A percentile compares a stretch with the other conserved stretches of the same genome.
Evolutionary conservation across 2,113 vertebrate genomes (phyloP).

Genomic region (Macroglossus sobrinus): DNA sequence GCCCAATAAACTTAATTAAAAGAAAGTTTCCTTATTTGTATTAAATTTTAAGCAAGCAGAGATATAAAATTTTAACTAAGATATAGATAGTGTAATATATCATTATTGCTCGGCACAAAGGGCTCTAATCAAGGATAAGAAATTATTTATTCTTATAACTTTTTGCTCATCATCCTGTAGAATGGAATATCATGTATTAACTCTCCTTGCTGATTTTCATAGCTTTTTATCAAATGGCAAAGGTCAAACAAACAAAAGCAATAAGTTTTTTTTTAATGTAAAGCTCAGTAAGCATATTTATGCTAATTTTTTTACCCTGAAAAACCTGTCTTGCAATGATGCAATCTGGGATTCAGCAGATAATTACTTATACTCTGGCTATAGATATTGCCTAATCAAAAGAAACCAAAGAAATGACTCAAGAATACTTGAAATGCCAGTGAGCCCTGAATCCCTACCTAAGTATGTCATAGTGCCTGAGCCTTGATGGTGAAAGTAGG

Average conservation of each 20-base stretch:
- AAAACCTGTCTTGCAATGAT: constrained; percentile 24
- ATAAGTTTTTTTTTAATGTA: not conserved
- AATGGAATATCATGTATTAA: not conserved
- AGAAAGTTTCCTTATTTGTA: not conserved
- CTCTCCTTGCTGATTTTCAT: not conserved
- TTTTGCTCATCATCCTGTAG: not conserved
- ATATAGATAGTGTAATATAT: not conserved
- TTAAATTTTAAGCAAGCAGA: not conserved
- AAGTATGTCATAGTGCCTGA: not conserved
- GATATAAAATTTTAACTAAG: not conserved
- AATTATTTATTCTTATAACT: constrained; percentile 5
- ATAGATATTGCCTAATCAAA: not conserved
- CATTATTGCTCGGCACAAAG: not conserved
- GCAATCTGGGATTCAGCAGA: not conserved
- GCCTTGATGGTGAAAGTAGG: not conserved
- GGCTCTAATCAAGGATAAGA: not conserved
- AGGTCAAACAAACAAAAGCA: not conserved
- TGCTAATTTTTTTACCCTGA: not conserved
- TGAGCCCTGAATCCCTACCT: not conserved
- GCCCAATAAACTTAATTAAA: too few relatives aligned
- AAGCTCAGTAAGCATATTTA: not conserved
- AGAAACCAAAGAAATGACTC: not conserved
- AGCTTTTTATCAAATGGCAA: constrained; percentile 1
- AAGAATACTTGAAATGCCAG: not conserved
- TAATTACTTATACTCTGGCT: not conserved